Base-by-base conservation (phyloP, 2,888 invertebrate species). In the Synanthedon myopaeformis region DNA sequence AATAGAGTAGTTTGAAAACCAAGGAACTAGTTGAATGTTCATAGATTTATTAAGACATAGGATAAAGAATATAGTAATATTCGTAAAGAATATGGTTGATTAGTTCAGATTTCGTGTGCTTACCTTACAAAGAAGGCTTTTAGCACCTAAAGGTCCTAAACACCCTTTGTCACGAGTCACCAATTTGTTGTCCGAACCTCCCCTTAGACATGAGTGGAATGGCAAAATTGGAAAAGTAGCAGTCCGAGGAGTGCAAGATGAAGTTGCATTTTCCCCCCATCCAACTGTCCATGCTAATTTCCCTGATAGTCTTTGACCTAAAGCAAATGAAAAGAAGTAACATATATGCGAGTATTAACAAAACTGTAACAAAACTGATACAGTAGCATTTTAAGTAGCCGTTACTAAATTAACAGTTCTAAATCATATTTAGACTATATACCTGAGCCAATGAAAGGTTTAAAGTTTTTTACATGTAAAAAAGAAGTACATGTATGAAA, bases 121-220 rank as follows among this genome's bases (percentile, higher is more conserved):
- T 74, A 91, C 90, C 59, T 76, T 66, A 61, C 90, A 91, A 54
- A 90, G 64, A 11, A 86, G 72, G 51, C 83, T 85, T 19, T 65
- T 72, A 13, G 78, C 69, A 6, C 89, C 89, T 50, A 89, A 61
- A 19, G 90, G 75, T 2, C 90, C 90, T 11, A 89, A 65, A 60
- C 91, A 91, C 13, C 89, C 89, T 54, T 89, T 90, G 63, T 90
- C 89, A 17, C 69, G 61, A 49, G 84, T 86, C 52, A 82, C 70
- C 54, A 72, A 67, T 17, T 63, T 60, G 1, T 64, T 52, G 53
- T 82, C 69, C 1, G 70, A 61, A 3, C 77, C 72, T 2, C 76
- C 74, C 54, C 70, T 74, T 0, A 79, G 56, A 64, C 90, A 90
- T 54, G 88, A 82, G 8, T 64, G 62, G 3, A 66, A 61, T 0